Evolutionary conservation across 2,797 vertebrate genomes (phyloP).

Genomic region (Pipistrellus pipistrellus): DNA sequence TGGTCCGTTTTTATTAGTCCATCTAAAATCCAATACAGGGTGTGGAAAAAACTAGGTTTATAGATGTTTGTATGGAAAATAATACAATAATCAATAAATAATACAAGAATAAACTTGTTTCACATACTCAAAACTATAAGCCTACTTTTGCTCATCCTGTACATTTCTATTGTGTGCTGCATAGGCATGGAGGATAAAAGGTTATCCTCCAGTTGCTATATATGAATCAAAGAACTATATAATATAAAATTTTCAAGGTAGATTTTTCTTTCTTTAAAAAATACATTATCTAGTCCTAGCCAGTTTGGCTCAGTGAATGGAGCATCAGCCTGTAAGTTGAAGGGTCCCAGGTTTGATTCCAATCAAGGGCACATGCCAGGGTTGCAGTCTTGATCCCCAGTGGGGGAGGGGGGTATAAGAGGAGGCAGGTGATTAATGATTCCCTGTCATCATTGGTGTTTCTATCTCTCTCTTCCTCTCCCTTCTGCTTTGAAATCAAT

Average conservation of each 20-base stretch:
- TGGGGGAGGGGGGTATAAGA: too few relatives aligned
- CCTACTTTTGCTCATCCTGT: neutral
- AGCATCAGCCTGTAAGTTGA: too few relatives aligned
- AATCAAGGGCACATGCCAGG: too few relatives aligned
- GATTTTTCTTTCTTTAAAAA: conserved; percentile 56
- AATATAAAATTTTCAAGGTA: neutral
- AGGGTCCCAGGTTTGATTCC: too few relatives aligned
- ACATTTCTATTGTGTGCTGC: neutral
- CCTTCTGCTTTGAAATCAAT: too few relatives aligned
- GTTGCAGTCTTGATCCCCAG: too few relatives aligned
- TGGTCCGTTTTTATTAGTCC: conserved; percentile 40
- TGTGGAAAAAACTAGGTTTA: neutral
- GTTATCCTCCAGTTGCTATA: neutral
- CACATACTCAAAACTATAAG: neutral
- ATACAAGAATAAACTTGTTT: neutral
- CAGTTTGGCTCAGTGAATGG: too few relatives aligned
- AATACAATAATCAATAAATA: too few relatives aligned
- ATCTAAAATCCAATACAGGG: neutral
- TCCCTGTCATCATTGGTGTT: too few relatives aligned
- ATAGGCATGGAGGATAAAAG: neutral
- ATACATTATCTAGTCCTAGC: neutral
- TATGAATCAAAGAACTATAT: neutral
- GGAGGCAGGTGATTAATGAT: too few relatives aligned
- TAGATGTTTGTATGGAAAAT: neutral
- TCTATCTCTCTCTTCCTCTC: too few relatives aligned